A percentile compares a stretch with the other conserved stretches of the same genome.
phyloP scores from a whole-genome alignment of 2,113 vertebrate genomes.

The Limnothrissa miodon region DNA sequence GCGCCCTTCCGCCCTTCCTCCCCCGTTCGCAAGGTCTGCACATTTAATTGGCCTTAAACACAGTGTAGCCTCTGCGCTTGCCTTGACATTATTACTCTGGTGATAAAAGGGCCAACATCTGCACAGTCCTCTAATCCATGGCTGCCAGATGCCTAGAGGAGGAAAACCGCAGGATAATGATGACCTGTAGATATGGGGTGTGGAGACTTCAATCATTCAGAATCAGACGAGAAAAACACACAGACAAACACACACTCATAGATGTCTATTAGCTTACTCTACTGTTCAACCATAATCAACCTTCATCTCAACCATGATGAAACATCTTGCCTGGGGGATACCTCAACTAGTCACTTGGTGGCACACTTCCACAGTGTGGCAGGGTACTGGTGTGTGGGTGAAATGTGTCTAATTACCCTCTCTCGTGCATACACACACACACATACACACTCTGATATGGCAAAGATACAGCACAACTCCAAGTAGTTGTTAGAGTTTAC shows the following conservation, averaged over 20 bases:
- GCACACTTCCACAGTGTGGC: conserved; percentile 5
- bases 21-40: conserved; percentile 12
- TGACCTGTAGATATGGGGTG: conserved; percentile 41
- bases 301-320: background rate
- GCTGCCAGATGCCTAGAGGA: conserved; percentile 32
- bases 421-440: background rate
- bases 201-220: conserved; percentile 48
- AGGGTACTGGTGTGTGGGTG: background rate
- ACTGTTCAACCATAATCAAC: background rate
- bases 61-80: conserved; percentile 38
- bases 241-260: conserved; percentile 4
- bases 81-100: conserved; percentile 43
- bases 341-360: conserved; percentile 13
- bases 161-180: conserved; percentile 43
- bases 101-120: conserved; percentile 49
- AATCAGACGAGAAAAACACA: conserved; percentile 44
- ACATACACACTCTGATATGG: background rate
- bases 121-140: conserved; percentile 48
- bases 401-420: background rate
- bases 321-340: background rate
- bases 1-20: background rate
- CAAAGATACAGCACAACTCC: background rate
- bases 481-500: background rate
- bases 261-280: background rate
- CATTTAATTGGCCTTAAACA: conserved; percentile 46